phyloP scores from a whole-genome alignment of 2,797 vertebrate species.

The Cossypha caffra region DNA sequence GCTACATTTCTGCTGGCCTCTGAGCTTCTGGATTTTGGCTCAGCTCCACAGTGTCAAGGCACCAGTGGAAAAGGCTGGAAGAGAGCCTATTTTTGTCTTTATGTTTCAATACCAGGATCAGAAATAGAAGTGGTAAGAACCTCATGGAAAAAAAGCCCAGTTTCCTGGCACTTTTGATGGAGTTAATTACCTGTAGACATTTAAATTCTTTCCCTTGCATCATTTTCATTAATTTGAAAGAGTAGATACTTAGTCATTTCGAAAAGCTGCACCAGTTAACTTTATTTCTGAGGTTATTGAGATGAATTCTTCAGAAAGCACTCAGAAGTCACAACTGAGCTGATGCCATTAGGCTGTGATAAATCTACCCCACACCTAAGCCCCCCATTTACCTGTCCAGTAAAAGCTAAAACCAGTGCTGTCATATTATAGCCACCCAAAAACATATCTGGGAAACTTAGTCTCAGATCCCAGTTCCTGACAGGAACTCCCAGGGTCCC shows the following conservation, averaged over 20 bases:
- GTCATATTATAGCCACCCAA: background rate
- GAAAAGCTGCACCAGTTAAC: background rate
- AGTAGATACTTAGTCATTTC: background rate
- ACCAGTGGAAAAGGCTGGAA: conserved; percentile 30
- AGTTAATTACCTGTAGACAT: background rate
- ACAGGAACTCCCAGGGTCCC: background rate
- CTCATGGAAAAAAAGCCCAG: background rate
- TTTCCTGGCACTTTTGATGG: background rate
- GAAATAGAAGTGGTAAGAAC: conserved; percentile 30
- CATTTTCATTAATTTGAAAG: background rate
- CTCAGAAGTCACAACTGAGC: background rate
- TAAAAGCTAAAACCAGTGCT: background rate
- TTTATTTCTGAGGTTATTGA: background rate
- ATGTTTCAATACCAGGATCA: background rate
- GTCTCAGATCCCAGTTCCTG: background rate
- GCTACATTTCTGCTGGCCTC: background rate
- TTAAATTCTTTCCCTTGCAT: background rate
- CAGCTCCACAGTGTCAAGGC: background rate
- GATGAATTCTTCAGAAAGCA: background rate
- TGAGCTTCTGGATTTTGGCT: conserved; percentile 21
- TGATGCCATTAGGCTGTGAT: background rate
- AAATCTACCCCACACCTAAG: background rate
- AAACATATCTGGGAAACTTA: background rate
- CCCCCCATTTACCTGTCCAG: background rate
- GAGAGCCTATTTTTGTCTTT: background rate